Percentiles rank a stretch among this genome's conserved stretches.
phyloP scores from a whole-genome alignment of 2,888 invertebrate genomes.

The Tolmerus cingulatus region DNA sequence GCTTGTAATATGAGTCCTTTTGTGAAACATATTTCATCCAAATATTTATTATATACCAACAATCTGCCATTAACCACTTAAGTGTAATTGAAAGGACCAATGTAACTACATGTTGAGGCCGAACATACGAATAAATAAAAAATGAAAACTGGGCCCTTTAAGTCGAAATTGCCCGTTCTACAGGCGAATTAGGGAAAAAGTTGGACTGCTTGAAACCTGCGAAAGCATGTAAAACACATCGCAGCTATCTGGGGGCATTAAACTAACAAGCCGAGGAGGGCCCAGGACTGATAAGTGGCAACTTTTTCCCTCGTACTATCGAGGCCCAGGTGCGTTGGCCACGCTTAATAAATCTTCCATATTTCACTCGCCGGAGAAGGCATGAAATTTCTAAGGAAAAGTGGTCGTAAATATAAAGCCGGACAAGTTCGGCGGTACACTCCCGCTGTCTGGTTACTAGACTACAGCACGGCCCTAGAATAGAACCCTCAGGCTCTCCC shows the following conservation, averaged over 20 bases:
- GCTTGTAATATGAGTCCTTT: not conserved
- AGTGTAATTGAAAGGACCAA: not conserved
- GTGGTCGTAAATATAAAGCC: constrained; percentile 5
- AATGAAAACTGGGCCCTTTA: not conserved
- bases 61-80: not conserved
- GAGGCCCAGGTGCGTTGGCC: not conserved
- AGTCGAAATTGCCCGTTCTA: not conserved
- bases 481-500: not conserved
- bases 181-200: not conserved
- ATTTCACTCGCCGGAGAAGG: not conserved
- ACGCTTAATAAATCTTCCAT: constrained; percentile 21
- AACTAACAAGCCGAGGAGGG: not conserved
- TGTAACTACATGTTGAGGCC: not conserved
- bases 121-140: not conserved
- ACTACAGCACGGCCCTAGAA: not conserved
- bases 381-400: not conserved
- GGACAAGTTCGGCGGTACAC: not conserved
- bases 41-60: not conserved
- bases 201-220: not conserved
- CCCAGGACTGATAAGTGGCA: not conserved
- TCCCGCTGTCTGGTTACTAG: not conserved
- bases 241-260: not conserved
- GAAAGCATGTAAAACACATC: not conserved
- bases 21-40: not conserved
- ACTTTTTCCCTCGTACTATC: not conserved